Percentiles rank a stretch among this genome's conserved stretches.
Evolutionary conservation across 1,140 invertebrate genomes (phyloP).

Genomic region (Drosophila nigrodunni): DNA sequence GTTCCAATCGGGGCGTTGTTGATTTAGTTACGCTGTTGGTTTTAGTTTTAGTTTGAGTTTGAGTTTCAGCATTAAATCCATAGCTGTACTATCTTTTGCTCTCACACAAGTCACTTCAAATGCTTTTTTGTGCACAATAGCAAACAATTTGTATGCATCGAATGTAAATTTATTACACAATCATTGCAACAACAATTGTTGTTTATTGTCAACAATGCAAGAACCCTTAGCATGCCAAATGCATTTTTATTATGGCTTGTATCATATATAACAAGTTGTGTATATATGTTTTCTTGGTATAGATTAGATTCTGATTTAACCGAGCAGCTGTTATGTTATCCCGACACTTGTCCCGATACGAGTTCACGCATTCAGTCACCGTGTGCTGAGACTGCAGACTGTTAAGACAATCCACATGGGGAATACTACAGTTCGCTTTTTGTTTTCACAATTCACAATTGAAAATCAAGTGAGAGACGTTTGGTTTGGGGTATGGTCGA

Average conservation of each 20-base stretch:
- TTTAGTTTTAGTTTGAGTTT: conserved; percentile 4
- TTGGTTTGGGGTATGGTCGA: not conserved
- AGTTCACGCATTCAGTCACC: not conserved
- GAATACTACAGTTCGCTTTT: conserved; percentile 8
- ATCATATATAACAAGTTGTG: conserved; percentile 4
- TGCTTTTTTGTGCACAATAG: conserved; percentile 34
- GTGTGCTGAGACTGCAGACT: conserved; percentile 22
- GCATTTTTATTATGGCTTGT: conserved; percentile 23
- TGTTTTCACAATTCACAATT: conserved; percentile 24
- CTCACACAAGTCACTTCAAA: conserved; percentile 60
- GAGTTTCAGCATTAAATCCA: not conserved
- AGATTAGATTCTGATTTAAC: conserved; percentile 29
- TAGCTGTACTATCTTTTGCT: not conserved
- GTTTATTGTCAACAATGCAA: conserved; percentile 54
- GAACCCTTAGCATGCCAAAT: conserved; percentile 12
- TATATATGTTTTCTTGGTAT: conserved; percentile 18
- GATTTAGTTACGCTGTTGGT: conserved; percentile 11
- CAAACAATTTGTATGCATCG: conserved; percentile 65
- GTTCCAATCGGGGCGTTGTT: conserved; percentile 3
- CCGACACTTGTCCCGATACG: not conserved
- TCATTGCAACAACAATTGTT: conserved; percentile 62
- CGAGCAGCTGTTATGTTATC: conserved; percentile 59
- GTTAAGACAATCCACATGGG: conserved; percentile 48
- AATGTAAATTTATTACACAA: conserved; percentile 65
- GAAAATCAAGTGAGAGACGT: not conserved